Evolutionary conservation across 64 coral and sea anemone species (phyloP).

Genomic region (Trachythela sp.): DNA sequence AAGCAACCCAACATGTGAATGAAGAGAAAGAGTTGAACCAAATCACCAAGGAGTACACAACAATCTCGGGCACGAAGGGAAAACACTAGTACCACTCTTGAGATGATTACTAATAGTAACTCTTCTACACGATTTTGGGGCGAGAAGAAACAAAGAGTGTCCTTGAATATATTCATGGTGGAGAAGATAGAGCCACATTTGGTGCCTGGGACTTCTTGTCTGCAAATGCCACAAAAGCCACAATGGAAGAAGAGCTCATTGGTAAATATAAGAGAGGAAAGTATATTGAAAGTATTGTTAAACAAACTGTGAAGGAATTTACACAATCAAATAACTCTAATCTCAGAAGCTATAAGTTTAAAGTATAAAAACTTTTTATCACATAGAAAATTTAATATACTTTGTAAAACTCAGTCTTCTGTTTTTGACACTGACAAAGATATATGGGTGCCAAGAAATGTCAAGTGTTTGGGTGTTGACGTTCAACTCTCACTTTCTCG

Average conservation of each 20-base stretch:
- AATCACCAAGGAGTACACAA: too few relatives aligned
- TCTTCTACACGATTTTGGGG: too few relatives aligned
- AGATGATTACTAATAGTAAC: too few relatives aligned
- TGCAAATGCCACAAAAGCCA: neutral
- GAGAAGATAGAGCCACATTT: neutral
- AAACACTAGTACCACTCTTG: too few relatives aligned
- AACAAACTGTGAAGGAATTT: neutral
- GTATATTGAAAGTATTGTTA: neutral
- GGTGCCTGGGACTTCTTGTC: neutral
- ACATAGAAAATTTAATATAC: too few relatives aligned
- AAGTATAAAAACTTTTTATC: neutral
- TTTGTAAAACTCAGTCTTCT: too few relatives aligned
- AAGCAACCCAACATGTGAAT: too few relatives aligned
- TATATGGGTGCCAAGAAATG: neutral
- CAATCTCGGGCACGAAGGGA: too few relatives aligned
- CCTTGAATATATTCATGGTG: conserved; percentile 24
- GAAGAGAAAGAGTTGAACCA: too few relatives aligned
- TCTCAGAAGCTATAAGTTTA: neutral
- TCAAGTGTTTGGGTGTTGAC: neutral
- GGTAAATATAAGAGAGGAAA: neutral
- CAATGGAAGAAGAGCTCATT: neutral
- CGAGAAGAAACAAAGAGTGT: conserved; percentile 16
- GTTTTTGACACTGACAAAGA: neutral
- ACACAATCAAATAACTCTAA: neutral
- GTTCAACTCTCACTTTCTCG: too few relatives aligned